Evolutionary conservation across 2,113 vertebrate genomes (phyloP), one percentile per base, ranked within the genome.

Genomic region (Chaenogobius annularis): DNA sequence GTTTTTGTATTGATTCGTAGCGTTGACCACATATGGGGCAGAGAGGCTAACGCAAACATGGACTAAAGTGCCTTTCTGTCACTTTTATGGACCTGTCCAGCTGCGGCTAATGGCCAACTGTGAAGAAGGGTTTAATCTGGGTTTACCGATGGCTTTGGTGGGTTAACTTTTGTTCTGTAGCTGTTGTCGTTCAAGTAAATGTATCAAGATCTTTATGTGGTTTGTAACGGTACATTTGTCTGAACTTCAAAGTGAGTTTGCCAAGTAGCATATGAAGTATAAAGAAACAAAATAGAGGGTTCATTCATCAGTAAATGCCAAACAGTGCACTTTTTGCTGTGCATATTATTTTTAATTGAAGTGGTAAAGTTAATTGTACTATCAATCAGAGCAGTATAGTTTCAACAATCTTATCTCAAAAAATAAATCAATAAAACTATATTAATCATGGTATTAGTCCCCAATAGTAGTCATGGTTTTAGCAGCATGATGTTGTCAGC

Each of bases 51-150:
- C 83, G 74, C 52, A 86, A 90, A 85, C 81, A 75, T 31, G 66
- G 81, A 40, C 35, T 75, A 87, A 89, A 87, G 80, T 52, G 74
- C 75, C 86, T 83, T 73, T 90, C 82, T 66, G 82, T 90, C 88
- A 88, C 81, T 80, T 86, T 88, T 86, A 90, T 89, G 56, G 79
- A 78, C 20, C 75, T 79, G 82, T 85, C 78, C 84, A 69, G 71
- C 66, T 76, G 67, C 61, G 66, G 50, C 67, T 86, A 85, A 85
- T 87, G 59, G 83, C 79, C 74, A 47, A n/a, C 76, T 9, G 52
- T 72, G 69, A 72, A 70, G 48, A 81, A 66, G 54, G 70, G 68
- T 58, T 65, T 70, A 79, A 70, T 76, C 61, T 61, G 72, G 55
- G 23, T 67, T 13, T 70, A 43, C 50, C 37, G 69, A 22, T 58